A percentile compares a stretch with the other conserved stretches of the same genome.
Evolutionary conservation across 1,140 invertebrate species (phyloP).

Genomic region (Onthophagus taurus): DNA sequence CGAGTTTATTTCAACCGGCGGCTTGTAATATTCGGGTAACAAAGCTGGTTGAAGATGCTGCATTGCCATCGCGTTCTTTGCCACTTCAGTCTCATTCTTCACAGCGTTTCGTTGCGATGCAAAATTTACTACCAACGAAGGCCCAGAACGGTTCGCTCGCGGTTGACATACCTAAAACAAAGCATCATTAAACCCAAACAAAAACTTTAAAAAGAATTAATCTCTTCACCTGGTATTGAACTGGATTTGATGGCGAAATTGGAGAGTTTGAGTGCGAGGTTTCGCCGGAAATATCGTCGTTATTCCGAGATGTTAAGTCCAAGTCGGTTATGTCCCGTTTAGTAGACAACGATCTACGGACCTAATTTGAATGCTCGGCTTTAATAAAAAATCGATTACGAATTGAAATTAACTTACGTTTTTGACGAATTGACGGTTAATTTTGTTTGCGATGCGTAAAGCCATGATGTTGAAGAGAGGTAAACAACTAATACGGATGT

Average conservation of each 20-base stretch:
- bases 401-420: slow-evolving; percentile 12
- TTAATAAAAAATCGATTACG: no score
- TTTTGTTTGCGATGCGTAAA: slow-evolving; percentile 15
- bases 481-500: slow-evolving; percentile 11
- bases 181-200: no score
- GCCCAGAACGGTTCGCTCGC: slow-evolving; percentile 3
- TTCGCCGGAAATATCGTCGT: neutral
- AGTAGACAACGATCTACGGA: slow-evolving; percentile 3
- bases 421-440: slow-evolving; percentile 14
- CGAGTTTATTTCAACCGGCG: slow-evolving; percentile 12
- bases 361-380: no score
- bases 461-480: slow-evolving; percentile 28
- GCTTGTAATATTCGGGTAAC: slow-evolving; percentile 15
- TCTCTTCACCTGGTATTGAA: slow-evolving; percentile 24
- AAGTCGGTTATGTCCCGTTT: slow-evolving; percentile 5
- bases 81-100: slow-evolving; percentile 6
- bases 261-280: neutral
- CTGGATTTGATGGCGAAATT: neutral
- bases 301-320: neutral
- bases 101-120: slow-evolving; percentile 1
- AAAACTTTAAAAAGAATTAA: no score
- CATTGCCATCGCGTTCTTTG: slow-evolving; percentile 6
- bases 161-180: no score
- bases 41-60: slow-evolving; percentile 5
- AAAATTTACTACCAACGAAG: no score